These are phyloP conservation scores for Coleophora deauratella DNA, from an alignment of 2,888 invertebrate species.

Conservation along the genomic window DNA sequence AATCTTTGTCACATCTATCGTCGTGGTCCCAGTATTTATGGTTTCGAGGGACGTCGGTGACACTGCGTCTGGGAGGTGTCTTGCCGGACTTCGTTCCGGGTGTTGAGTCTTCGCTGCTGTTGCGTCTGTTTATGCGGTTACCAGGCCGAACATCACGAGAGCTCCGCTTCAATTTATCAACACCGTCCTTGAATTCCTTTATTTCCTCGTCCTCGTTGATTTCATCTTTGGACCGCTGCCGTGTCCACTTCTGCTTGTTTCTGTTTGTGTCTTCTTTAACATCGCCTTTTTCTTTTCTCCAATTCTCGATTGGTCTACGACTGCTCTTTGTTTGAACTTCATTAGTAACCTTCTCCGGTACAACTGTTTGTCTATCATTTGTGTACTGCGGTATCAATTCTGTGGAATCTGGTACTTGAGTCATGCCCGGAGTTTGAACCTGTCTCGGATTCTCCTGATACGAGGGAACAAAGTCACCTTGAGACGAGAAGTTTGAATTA, in stretches of 20 bases:
- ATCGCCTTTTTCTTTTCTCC: slow-evolving; percentile 50
- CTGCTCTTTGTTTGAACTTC: slow-evolving; percentile 38
- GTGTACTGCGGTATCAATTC: slow-evolving; percentile 20
- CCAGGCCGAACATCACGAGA: slow-evolving; percentile 31
- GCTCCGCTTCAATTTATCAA: slow-evolving; percentile 23
- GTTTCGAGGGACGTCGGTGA: slow-evolving; percentile 54
- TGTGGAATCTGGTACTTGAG: slow-evolving; percentile 1
- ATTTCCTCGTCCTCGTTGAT: slow-evolving; percentile 42
- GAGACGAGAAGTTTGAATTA: slow-evolving; percentile 33
- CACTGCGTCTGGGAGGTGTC: slow-evolving; percentile 42
- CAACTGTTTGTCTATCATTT: slow-evolving; percentile 10
- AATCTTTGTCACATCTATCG: slow-evolving; percentile 61
- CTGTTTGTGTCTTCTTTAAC: slow-evolving; percentile 39
- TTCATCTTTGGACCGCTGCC: slow-evolving; percentile 50
- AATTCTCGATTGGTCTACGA: slow-evolving; percentile 49
- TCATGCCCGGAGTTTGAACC: not conserved
- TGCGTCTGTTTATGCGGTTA: slow-evolving; percentile 30
- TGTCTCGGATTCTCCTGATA: not conserved
- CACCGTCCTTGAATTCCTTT: slow-evolving; percentile 19
- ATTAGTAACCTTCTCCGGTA: slow-evolving; percentile 44
- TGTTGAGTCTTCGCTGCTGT: slow-evolving; percentile 35
- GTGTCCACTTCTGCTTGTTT: slow-evolving; percentile 47
- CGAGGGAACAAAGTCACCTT: slow-evolving; percentile 33
- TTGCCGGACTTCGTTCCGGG: slow-evolving; percentile 16
- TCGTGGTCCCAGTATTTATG: slow-evolving; percentile 68